phyloP scores from a whole-genome alignment of 2,797 vertebrate genomes.

The Fistularia commersonii region DNA sequence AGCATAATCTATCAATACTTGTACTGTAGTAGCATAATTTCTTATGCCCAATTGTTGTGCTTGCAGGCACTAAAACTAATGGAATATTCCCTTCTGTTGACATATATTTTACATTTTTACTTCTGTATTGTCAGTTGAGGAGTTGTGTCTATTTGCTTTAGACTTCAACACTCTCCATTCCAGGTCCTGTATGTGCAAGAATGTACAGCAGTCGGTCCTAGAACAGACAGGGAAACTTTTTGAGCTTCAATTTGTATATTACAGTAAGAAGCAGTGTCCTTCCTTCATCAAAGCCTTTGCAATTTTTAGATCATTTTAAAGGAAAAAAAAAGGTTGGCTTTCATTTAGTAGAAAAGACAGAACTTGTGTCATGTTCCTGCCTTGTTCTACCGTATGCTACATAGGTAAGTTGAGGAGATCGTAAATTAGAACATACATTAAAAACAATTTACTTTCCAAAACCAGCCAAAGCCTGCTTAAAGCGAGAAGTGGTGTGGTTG shows the following conservation, averaged over 20 bases:
- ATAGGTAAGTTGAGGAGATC: slow-evolving; percentile 50
- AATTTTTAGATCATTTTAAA: slow-evolving; percentile 38
- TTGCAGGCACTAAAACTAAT: slow-evolving; percentile 55
- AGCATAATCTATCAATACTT: slow-evolving; percentile 70
- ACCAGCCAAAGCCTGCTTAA: slow-evolving; percentile 70
- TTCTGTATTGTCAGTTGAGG: slow-evolving; percentile 65
- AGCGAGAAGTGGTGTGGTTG: slow-evolving; percentile 57
- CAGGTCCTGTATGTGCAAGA: slow-evolving; percentile 62
- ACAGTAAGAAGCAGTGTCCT: slow-evolving; percentile 57
- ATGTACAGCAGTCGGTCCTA: slow-evolving; percentile 64
- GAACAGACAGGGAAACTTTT: slow-evolving; percentile 54
- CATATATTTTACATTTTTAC: slow-evolving; percentile 68
- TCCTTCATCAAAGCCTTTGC: slow-evolving; percentile 51
- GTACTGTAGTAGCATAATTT: slow-evolving; percentile 71
- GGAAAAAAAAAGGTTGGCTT: slow-evolving; percentile 40
- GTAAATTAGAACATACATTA: slow-evolving; percentile 62
- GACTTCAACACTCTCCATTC: slow-evolving; percentile 56
- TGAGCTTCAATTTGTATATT: slow-evolving; percentile 60
- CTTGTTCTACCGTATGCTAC: slow-evolving; percentile 50
- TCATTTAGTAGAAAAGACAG: slow-evolving; percentile 42
- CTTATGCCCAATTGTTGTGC: slow-evolving; percentile 61
- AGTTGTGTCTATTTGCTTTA: slow-evolving; percentile 60
- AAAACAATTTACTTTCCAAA: slow-evolving; percentile 58
- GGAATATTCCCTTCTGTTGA: slow-evolving; percentile 58
- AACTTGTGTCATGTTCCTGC: slow-evolving; percentile 49